Base-by-base conservation (phyloP, 2,797 vertebrate genomes). In the Gallinago nigripennis region DNA sequence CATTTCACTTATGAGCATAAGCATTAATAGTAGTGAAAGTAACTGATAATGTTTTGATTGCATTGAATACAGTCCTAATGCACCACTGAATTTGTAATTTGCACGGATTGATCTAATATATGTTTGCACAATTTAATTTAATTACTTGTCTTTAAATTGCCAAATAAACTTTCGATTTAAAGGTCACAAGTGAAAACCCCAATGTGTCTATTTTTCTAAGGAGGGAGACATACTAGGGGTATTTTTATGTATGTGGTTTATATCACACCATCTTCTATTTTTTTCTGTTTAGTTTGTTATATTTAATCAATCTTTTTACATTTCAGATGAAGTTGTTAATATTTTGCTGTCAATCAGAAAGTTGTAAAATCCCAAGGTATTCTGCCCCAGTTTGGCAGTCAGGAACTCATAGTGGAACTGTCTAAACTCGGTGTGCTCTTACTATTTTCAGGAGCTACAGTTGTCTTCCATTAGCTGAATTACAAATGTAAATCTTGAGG, bases 1-100 rank as follows among this genome's bases (percentile, higher is more conserved):
- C 99, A 99, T 99, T 99, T 99, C 99, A 99, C 99, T 99, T 98
- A 98, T 89, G 97, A 97, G 97, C 97, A 84, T 91, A 88, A 95
- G 97, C 97, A 96, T 98, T 97, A 98, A 97, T 92, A 96, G 97
- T 95, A 88, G 95, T 72, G 97, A 97, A 93, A 96, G 96, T 97
- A 97, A 97, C 97, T 97, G 98, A 97, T 98, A 97, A 98, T 97
- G 96, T 97, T 98, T 97, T 98, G 97, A 98, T 97, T 94, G 98
- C 86, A 50, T 37, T 60, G 97, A 97, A 97, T 97, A 96, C 96
- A 95, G 97, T 83, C 63, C 96, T 98, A 90, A 98, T 97, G 97
- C 97, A 95, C 84, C 95, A 63, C 86, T 97, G 97, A 97, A 95
- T 95, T 68, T 92, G 91, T 97, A 94, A 97, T 97, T 94, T 91